Evolutionary conservation across 1,140 invertebrate genomes (phyloP), one percentile per base, ranked within the genome.

Genomic region (Caenorhabditis inopinata): DNA sequence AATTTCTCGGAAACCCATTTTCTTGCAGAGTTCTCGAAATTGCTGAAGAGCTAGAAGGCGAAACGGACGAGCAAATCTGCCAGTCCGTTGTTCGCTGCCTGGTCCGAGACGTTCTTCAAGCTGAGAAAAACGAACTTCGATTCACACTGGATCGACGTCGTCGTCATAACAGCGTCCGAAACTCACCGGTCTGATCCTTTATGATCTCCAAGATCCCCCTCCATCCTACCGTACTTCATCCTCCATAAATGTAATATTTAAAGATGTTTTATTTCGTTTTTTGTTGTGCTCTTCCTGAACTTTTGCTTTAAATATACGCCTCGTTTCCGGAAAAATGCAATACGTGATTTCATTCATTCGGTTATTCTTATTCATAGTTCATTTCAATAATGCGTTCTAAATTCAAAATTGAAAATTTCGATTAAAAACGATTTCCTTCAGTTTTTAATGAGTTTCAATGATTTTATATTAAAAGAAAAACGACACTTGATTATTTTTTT

Each of bases 311-410:
- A 68, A 18, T 68, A 0, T 68, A 38, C 38, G 58, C 16, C 32
- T 25, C n/a, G 3, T 16, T 38, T 68, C 38, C 32, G n/a, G 58
- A 32, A 68, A 68, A 58, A 68, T 68, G 58, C 58, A 68, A 68
- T 68, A 68, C 58, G 58, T 68, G 58, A 68, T 68, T 68, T 21
- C 6, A 38, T 42, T 68, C 58, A 68, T 68, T 68, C 58, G 58
- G 58, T 68, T 68, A 68, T 32, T 21, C 27, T 21, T 68, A 29
- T 16, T 21, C 53, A 11, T 7, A 1, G 27, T 25, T 25, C 53
- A 38, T 68, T 32, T 21, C n/a, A 68, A 68, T 38, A 38, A 16
- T 42, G n/a, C 25, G 1, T 58, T 32, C 25, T 32, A 58, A 0
- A 25, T 51, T 25, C 27, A 23, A 25, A 23, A 58, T 16, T 58